Conservation (phyloP, 2,113 vertebrate genomes). For the Promerops cafer region DNA sequence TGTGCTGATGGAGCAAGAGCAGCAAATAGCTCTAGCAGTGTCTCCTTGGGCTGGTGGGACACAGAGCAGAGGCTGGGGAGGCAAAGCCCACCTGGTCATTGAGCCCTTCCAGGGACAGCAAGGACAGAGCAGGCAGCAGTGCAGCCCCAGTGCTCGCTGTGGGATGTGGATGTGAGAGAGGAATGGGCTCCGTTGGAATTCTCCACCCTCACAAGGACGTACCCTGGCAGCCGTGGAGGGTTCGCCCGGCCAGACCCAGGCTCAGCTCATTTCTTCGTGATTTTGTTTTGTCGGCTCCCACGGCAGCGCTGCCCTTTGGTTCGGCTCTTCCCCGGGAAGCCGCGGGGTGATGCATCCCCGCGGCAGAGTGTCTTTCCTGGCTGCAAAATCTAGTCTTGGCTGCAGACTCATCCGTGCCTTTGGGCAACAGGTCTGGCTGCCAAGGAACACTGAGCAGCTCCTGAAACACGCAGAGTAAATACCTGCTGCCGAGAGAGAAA, state of each 20-base stretch:
- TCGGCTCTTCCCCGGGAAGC: neutral
- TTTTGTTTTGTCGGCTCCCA: neutral
- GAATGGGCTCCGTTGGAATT: accelerated
- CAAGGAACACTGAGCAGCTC: neutral
- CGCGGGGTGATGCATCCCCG: neutral
- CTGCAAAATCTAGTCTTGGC: neutral
- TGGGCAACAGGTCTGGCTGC: neutral
- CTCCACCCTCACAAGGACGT: too few species aligned
- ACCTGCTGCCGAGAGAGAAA: neutral
- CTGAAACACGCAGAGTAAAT: neutral
- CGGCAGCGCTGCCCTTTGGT: neutral
- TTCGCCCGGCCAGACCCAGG: accelerated
- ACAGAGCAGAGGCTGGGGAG: neutral
- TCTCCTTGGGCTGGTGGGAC: too few species aligned
- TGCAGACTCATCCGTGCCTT: neutral
- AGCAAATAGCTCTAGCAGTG: accelerated
- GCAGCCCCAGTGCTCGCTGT: accelerated
- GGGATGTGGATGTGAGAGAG: neutral
- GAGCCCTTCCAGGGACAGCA: neutral
- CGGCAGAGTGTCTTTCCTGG: neutral
- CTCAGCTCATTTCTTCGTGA: accelerated
- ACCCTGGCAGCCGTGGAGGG: accelerated
- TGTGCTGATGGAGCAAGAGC: neutral
- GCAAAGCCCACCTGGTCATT: neutral
- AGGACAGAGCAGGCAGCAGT: neutral